A percentile compares a stretch with the other conserved stretches of the same genome.
These are phyloP conservation scores for human (Homo sapiens) DNA, from an alignment of 2,113 vertebrate genomes.

Conservation along the genomic window GRCh38 chr19:47676501-47677000, in stretches of 20 bases:
- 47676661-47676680: neutral
- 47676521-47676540: accelerated
- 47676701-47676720: neutral
- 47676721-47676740: neutral
- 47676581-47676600: accelerated
- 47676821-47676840: neutral
- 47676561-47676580: too few species aligned
- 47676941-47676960: neutral
- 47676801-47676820: accelerated
- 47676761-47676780: neutral
- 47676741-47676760: neutral
- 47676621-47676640: neutral
- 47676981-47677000: neutral
- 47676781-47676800: neutral
- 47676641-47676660: neutral
- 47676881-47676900: accelerated
- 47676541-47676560: neutral
- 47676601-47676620: neutral
- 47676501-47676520: neutral
- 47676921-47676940: neutral
- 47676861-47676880: accelerated
- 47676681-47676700: neutral
- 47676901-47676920: accelerated
- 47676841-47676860: accelerated
- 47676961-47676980: neutral